These are phyloP conservation scores for Peromyscus eremicus DNA, from an alignment of 2,797 vertebrate species.

Conservation along the genomic window DNA sequence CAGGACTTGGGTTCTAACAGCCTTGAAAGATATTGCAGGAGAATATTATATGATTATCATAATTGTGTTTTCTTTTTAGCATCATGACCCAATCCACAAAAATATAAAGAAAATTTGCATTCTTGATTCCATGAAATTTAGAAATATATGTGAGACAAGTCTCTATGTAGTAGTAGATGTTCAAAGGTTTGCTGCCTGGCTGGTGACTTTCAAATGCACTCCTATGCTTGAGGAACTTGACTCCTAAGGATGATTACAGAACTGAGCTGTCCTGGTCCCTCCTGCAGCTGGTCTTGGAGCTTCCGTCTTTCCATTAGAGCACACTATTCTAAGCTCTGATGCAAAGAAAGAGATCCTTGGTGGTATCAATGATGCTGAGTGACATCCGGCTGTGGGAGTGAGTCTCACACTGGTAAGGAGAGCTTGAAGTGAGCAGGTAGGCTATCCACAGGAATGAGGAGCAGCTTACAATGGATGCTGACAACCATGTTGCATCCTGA, in stretches of 20 bases:
- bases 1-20: no score
- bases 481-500: background rate
- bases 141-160: background rate
- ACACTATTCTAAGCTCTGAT: background rate
- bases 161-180: background rate
- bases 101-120: background rate
- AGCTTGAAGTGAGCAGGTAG: background rate
- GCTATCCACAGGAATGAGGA: accelerated
- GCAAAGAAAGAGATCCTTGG: background rate
- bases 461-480: no score
- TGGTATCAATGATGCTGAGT: background rate
- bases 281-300: background rate
- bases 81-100: conserved; percentile 2
- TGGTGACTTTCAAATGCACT: background rate
- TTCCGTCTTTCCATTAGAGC: background rate
- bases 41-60: background rate
- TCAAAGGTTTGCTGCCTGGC: background rate
- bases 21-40: background rate
- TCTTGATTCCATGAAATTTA: conserved; percentile 19
- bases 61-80: background rate
- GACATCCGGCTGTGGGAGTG: background rate
- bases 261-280: background rate
- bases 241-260: background rate
- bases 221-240: background rate
- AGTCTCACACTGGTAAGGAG: background rate